A percentile compares a stretch with the other conserved stretches of the same genome.
Conservation (phyloP, 2,113 vertebrate species). For the Lophura nycthemera region DNA sequence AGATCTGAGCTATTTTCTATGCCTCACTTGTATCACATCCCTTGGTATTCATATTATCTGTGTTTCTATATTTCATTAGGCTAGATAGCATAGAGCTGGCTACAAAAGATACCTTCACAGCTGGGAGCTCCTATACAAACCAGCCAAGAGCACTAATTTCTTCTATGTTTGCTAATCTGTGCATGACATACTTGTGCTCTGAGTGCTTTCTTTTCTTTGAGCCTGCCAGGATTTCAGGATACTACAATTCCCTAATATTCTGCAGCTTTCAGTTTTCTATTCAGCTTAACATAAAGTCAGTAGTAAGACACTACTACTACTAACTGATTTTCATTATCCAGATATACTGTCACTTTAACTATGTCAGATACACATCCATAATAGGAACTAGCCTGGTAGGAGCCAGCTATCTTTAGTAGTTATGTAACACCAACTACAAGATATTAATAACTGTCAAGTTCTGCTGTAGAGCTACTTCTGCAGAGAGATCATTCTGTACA, state of each 20-base stretch:
- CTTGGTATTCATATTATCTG: background rate
- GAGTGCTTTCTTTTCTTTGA: conserved; percentile 3
- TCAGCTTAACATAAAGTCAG: background rate
- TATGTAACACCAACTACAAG: conserved; percentile 13
- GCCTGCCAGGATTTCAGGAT: background rate
- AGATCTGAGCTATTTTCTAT: background rate
- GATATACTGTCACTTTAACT: background rate
- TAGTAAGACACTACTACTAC: background rate
- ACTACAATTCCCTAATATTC: background rate
- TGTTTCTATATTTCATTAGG: conserved; percentile 1
- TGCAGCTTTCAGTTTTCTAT: background rate
- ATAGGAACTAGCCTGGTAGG: conserved; percentile 18
- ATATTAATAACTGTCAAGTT: conserved; percentile 47
- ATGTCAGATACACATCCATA: background rate
- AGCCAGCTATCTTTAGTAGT: conserved; percentile 54
- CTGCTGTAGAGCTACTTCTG: background rate
- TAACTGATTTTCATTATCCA: background rate
- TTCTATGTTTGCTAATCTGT: conserved; percentile 51
- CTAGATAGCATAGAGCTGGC: background rate
- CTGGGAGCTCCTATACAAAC: conserved; percentile 19
- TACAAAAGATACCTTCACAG: conserved; percentile 10
- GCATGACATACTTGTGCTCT: conserved; percentile 11
- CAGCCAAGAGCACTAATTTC: conserved; percentile 40
- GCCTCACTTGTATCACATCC: background rate
- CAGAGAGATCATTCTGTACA: background rate